Evolutionary conservation across 2,113 vertebrate genomes (phyloP).

Genomic region (Anguilla japonica): DNA sequence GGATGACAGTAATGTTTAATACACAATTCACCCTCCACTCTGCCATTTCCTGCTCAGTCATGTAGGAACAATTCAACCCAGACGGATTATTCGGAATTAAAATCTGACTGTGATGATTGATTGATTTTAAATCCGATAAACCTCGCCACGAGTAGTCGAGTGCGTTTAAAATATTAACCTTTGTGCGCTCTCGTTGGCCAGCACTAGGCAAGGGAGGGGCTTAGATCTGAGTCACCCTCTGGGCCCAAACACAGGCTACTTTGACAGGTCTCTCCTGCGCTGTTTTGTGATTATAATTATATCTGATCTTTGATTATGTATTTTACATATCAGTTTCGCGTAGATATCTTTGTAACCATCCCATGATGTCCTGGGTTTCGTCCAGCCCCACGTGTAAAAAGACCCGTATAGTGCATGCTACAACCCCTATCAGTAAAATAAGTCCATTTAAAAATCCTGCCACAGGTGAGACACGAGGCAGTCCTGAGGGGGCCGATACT

Average conservation of each 20-base stretch:
- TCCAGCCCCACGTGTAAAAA: background rate
- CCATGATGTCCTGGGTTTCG: background rate
- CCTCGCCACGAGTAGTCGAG: constrained; percentile 9
- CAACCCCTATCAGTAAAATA: too few relatives aligned
- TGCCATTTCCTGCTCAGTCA: background rate
- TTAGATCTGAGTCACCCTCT: background rate
- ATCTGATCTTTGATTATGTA: too few relatives aligned
- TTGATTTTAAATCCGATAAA: constrained; percentile 22
- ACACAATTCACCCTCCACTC: background rate
- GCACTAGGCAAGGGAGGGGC: background rate
- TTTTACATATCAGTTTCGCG: too few relatives aligned
- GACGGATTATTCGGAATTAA: constrained; percentile 14
- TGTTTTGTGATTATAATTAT: background rate
- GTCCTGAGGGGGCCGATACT: too few relatives aligned
- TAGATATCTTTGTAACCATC: background rate
- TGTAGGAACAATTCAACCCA: background rate
- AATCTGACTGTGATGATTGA: constrained; percentile 20
- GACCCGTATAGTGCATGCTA: too few relatives aligned
- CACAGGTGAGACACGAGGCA: too few relatives aligned
- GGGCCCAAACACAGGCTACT: background rate
- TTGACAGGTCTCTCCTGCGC: background rate
- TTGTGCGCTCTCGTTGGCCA: background rate
- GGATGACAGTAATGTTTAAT: background rate
- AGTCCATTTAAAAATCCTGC: too few relatives aligned
- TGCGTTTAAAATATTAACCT: background rate